Conservation (phyloP, 2,888 invertebrate species). For the Byasa hedistus region DNA sequence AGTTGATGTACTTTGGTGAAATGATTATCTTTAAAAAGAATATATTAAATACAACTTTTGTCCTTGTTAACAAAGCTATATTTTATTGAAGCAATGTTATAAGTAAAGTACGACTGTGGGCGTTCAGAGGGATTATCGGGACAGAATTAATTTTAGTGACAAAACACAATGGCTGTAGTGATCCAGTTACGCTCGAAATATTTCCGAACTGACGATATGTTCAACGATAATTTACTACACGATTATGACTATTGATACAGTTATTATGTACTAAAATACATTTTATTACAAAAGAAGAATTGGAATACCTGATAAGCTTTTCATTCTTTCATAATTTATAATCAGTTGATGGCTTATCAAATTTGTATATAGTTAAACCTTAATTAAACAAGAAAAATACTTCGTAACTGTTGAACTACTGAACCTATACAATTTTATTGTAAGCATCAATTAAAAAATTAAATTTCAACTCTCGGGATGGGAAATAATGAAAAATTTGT, state of each 20-base stretch:
- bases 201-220: constrained; percentile 6
- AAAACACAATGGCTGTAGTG: constrained; percentile 7
- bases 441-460: too few species aligned
- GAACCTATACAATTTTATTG: too few species aligned
- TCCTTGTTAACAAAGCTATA: not conserved
- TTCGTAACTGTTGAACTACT: too few species aligned
- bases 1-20: too few species aligned
- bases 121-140: constrained; percentile 2
- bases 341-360: too few species aligned
- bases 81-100: not conserved
- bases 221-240: constrained; percentile 5
- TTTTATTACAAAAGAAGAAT: not conserved
- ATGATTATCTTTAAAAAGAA: not conserved
- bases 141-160: constrained; percentile 17
- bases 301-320: not conserved
- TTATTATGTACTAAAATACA: not conserved
- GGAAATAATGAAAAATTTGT: too few species aligned
- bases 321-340: too few species aligned
- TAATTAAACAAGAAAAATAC: too few species aligned
- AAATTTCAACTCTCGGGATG: too few species aligned
- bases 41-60: not conserved
- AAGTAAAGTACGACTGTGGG: not conserved
- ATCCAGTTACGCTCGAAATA: constrained; percentile 16
- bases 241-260: not conserved
- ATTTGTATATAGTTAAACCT: too few species aligned